phyloP scores from a whole-genome alignment of 1,140 invertebrate genomes.

The Reticulitermes speratus region DNA sequence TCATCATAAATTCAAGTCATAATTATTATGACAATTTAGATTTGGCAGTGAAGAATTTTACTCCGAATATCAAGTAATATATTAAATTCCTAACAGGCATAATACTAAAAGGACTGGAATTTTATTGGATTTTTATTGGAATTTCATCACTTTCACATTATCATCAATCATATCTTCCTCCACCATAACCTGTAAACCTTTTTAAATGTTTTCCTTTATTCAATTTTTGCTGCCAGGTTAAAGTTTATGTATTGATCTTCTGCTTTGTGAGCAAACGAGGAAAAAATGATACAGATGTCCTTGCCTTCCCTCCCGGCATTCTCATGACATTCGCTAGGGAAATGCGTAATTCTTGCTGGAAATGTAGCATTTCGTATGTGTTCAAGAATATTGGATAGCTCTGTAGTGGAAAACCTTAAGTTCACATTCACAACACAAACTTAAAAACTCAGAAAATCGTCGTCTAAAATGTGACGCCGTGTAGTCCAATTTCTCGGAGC shows the following conservation, averaged over 20 bases:
- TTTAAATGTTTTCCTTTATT: not conserved
- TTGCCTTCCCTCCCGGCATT: not conserved
- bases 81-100: too few species aligned
- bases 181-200: not conserved
- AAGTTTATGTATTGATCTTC: not conserved
- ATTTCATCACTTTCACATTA: not conserved
- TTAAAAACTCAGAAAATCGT: too few species aligned
- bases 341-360: not conserved
- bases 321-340: not conserved
- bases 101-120: not conserved
- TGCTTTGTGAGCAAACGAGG: not conserved
- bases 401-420: too few species aligned
- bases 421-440: too few species aligned
- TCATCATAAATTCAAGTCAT: too few species aligned
- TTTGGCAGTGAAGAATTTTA: too few species aligned
- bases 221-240: not conserved
- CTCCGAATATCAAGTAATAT: too few species aligned
- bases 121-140: conserved; percentile 5
- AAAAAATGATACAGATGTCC: not conserved
- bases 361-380: too few species aligned
- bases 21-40: too few species aligned
- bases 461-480: too few species aligned
- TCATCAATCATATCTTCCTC: conserved; percentile 7
- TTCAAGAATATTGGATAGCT: too few species aligned
- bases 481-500: too few species aligned